phyloP scores from a whole-genome alignment of 2,888 invertebrate genomes.

The Noctua janthina region DNA sequence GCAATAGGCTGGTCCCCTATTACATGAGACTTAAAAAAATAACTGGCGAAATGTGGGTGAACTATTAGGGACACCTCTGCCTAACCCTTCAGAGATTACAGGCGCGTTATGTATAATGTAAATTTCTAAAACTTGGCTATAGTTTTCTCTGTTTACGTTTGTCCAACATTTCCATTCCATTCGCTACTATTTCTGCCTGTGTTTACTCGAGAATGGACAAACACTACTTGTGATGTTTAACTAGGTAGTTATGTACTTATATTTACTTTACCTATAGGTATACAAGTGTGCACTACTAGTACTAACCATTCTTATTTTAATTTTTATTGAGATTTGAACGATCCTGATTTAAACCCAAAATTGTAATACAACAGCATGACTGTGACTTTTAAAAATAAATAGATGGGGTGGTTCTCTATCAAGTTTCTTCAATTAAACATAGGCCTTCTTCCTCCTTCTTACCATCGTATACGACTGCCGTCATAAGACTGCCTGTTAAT shows the following conservation, averaged over 20 bases:
- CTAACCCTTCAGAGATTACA: too few relatives aligned
- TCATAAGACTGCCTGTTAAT: too few relatives aligned
- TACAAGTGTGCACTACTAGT: too few relatives aligned
- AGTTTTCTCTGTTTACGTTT: background rate
- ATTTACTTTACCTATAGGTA: background rate
- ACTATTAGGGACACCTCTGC: too few relatives aligned
- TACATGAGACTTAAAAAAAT: too few relatives aligned
- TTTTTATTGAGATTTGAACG: background rate
- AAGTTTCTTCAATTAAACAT: background rate
- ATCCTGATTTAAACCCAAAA: background rate
- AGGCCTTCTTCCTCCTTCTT: background rate
- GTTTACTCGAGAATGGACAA: conserved; percentile 39
- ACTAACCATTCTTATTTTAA: background rate
- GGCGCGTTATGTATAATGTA: too few relatives aligned
- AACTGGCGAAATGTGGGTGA: too few relatives aligned
- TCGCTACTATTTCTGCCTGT: conserved; percentile 15
- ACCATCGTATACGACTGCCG: too few relatives aligned
- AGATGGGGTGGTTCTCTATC: background rate
- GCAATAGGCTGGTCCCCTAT: too few relatives aligned
- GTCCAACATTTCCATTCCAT: conserved; percentile 23
- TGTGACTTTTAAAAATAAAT: background rate
- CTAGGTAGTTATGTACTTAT: background rate
- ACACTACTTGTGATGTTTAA: conserved; percentile 31
- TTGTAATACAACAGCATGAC: background rate
- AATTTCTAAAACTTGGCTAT: conserved; percentile 22